Evolutionary conservation across 2,113 vertebrate genomes (phyloP), one percentile per base, ranked within the genome.

Genomic region (Numida meleagris): DNA sequence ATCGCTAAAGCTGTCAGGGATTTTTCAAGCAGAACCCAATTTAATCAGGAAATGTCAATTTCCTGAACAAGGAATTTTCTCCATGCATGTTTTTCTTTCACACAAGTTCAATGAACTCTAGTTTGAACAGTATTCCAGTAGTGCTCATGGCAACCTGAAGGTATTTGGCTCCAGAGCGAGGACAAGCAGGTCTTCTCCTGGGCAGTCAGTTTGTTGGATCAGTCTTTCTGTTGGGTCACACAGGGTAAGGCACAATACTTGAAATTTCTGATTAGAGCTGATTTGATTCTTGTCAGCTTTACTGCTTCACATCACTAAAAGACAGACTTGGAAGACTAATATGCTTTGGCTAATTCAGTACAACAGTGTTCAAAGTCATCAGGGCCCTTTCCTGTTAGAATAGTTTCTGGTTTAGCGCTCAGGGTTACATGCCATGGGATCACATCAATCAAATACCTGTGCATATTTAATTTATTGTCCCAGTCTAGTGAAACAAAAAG

Each of bases 21-120:
- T 82, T 89, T 95, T 95, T 94, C 85, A 89, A 89, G 67, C 71
- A 95, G 53, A 93, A 94, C 89, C 70, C 40, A 70, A 36, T 85
- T 89, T 85, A 93, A 89, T 85, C 68, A 62, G n/a, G 74, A 91
- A 91, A 82, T 40, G 58, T 51, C 62, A 82, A 40, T 91, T 91
- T 85, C 46, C 48, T 91, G 75, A 86, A 73, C 25, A 89, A 85
- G n/a, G 7, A 76, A 43, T 75, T 48, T 65, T 79, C n/a, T 43
- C 23, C 65, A 11, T 73, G 25, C 14, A 18, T 51, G 8, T 45
- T 74, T 89, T 79, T 34, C 14, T 87, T 87, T 61, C 23, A 10
- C 23, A 46, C 0, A 2, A n/a, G 20, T 79, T 76, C 74, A 79
- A 4, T 43, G 40, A n/a, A 42, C 14, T 8, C 13, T 43, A 57